Base-by-base conservation (phyloP, 1,140 invertebrate genomes). In the Diorhabda sublineata region DNA sequence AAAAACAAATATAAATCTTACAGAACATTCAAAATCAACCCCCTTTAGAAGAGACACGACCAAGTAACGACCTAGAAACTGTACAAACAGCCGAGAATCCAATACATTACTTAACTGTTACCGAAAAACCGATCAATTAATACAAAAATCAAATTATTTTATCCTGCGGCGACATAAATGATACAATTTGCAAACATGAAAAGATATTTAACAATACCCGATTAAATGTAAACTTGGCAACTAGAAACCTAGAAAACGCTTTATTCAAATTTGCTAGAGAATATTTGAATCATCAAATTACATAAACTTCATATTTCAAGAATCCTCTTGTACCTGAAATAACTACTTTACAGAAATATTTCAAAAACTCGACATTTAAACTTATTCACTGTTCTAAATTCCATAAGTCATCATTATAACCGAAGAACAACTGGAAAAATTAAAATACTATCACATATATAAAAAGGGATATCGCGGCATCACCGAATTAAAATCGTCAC, bases 111-210 rank as follows among this genome's bases (percentile, higher is more conserved):
- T 61, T 73, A 42, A 64, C 66, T 42, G 66, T 66, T 58, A 45
- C 62, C 3, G 69, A 71, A 71, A 58, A 47, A 67, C 8, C 45
- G n/a, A 5, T 71, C 3, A 69, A 71, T 65, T 11, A 11, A 58
- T 71, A 64, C 42, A 73, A 71, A 67, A 71, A 64, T 11, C 69
- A 73, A 69, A 59, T 73, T 3, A 52, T 71, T 43, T n/a, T 69
- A 42, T 66, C 42, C 4, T 43, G 3, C 8, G 58, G 59, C 8
- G 64, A 71, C 5, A 52, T 42, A 8, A 11, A 26, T 9, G 45
- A 57, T 43, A 8, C 56, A 8, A 60, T 26, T 66, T 6, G 42
- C 11, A 64, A 44, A 61, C 42, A 2, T n/a, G 58, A 42, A 58
- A 68, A 71, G 63, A 58, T 73, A 9, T 73, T 70, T 43, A 44